These are phyloP conservation scores for Halictus ligatus DNA, from an alignment of 2,888 invertebrate species.

Conservation along the genomic window DNA sequence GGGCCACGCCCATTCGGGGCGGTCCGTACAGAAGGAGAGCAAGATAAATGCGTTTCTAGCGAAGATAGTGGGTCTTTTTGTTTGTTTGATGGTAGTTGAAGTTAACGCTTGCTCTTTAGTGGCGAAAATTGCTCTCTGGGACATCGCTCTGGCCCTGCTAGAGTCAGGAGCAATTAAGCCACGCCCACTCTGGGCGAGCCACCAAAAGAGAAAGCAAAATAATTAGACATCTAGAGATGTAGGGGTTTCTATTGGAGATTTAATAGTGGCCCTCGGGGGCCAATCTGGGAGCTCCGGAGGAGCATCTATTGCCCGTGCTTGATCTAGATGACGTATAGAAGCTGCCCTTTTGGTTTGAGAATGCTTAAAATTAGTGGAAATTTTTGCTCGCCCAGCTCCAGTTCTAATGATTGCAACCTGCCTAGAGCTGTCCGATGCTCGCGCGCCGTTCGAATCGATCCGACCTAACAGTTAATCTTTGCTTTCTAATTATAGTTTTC, in stretches of 20 bases:
- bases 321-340: background rate
- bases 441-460: background rate
- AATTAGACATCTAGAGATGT: too few species aligned
- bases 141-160: background rate
- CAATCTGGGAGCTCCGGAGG: background rate
- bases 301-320: background rate
- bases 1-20: background rate
- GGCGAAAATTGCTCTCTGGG: background rate
- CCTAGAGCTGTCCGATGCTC: background rate
- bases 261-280: background rate
- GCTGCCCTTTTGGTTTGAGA: background rate
- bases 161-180: background rate
- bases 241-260: background rate
- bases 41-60: background rate
- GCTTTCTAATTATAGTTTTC: conserved; percentile 7
- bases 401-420: background rate
- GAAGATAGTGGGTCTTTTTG: background rate
- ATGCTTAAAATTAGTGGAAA: background rate
- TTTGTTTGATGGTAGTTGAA: background rate
- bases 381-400: background rate
- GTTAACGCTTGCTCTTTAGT: background rate
- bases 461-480: conserved; percentile 11
- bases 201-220: background rate
- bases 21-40: background rate
- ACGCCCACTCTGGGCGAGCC: background rate